Evolutionary conservation across 2,113 vertebrate genomes (phyloP).

Genomic region (Butorides virescens): DNA sequence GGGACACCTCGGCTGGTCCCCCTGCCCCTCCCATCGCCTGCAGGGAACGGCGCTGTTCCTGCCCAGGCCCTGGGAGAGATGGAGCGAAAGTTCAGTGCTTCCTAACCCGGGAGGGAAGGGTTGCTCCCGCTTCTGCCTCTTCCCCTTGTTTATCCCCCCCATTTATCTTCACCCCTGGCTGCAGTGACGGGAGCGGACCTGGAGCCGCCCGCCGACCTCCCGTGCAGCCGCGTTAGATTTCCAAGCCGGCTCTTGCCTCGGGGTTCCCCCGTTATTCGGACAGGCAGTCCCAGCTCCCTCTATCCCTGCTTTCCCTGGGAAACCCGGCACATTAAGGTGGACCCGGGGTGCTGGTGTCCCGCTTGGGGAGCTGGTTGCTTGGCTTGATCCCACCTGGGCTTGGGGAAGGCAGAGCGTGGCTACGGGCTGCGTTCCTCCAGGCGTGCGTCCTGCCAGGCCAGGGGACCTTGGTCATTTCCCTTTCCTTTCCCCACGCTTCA

Average conservation of each 20-base stretch:
- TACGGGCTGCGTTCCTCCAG: accelerated
- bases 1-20: not conserved
- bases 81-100: not conserved
- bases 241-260: not conserved
- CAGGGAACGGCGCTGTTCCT: not conserved
- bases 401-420: not conserved
- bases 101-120: not conserved
- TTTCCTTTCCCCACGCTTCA: not conserved
- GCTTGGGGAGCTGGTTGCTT: not conserved
- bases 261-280: accelerated
- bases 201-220: not conserved
- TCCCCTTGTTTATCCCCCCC: not conserved
- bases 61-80: not conserved
- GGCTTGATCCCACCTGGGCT: not conserved
- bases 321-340: accelerated
- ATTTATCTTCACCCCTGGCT: not conserved
- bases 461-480: not conserved
- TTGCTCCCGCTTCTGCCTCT: not conserved
- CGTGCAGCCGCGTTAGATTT: accelerated
- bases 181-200: not conserved
- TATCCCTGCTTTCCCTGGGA: not conserved
- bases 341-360: accelerated
- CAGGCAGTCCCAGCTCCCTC: not conserved
- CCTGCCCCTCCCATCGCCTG: not conserved
- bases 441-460: not conserved